These are phyloP conservation scores for sheep (Ovis aries) DNA, from an alignment of 2,113 vertebrate species.

Conservation along the genomic window ARS-UI_Ramb_v3.0 NC_056069.1:387501-388000, in stretches of 20 bases:
- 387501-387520: not conserved
- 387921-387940: not conserved
- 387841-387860: not conserved
- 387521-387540: not conserved
- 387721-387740: not conserved
- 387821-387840: not conserved
- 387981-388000: not conserved
- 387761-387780: not conserved
- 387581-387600: not conserved
- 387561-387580: not conserved
- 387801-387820: not conserved
- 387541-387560: not conserved
- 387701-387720: not conserved
- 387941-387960: not conserved
- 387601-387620: not conserved
- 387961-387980: not conserved
- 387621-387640: not conserved
- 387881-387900: not conserved
- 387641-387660: not conserved
- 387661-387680: not conserved
- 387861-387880: not conserved
- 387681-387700: not conserved
- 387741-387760: not conserved
- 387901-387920: not conserved
- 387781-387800: not conserved